Evolutionary conservation across 2,113 vertebrate genomes (phyloP), one percentile per base, ranked within the genome.

Genomic region (Girardinichthys multiradiatus): DNA sequence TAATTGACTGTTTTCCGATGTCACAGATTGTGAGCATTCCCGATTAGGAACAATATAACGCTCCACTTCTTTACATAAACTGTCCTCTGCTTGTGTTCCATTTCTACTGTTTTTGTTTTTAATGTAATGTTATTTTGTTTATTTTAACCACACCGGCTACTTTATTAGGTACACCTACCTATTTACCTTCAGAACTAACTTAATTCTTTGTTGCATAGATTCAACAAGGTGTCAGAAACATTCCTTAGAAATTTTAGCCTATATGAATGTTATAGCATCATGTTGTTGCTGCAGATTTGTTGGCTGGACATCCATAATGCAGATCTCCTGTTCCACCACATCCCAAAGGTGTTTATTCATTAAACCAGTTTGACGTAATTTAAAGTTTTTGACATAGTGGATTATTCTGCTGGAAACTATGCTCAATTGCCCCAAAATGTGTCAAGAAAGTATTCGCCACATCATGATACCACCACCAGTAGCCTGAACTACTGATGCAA

Each of bases 1-100:
- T 75, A 79, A 89, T 89, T 86, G 86, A 82, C 85, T 87, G 87
- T 82, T 89, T 87, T 79, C 76, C 84, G 77, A 87, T 86, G 85
- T 83, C 78, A 84, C 26, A 45, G 81, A 77, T 84, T 57, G 72
- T 21, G 73, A 84, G 75, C 39, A 62, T 27, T 79, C 78, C 74
- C 84, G 89, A 90, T 90, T 90, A 90, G 83, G 78, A 72, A 86
- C 80, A 79, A 86, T 89, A 80, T 79, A 65, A 79, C 63, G 48
- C 72, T 75, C 67, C 71, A 26, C 65, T 1, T 26, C 62, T 68
- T 72, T 51, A 37, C 26, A 29, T 57, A 8, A 26, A 35, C 37
- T 63, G 19, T 45, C 45, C 30, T 33, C 37, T 65, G 6, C 31
- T 27, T n/a, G 24, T 72, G 61, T 54, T 21, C 48, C 19, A 3